phyloP scores from a whole-genome alignment of 2,888 invertebrate genomes.

The Drosophila rubida region DNA sequence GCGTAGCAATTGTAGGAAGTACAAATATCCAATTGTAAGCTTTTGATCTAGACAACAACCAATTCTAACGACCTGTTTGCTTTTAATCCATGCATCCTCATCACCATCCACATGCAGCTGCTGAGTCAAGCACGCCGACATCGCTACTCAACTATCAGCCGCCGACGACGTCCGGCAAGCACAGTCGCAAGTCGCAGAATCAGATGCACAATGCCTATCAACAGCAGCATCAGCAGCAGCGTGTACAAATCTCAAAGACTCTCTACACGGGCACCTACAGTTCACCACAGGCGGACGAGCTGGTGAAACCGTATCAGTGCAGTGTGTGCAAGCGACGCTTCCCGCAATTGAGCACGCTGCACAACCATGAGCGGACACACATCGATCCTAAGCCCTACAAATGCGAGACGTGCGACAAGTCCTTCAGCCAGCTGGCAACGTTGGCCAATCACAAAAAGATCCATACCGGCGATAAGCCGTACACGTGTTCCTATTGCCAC shows the following conservation, averaged over 20 bases:
- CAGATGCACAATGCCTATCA: constrained; percentile 77
- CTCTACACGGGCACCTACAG: constrained; percentile 82
- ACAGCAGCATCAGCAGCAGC: constrained; percentile 73
- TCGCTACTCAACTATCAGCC: constrained; percentile 82
- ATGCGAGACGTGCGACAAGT: constrained; percentile 82
- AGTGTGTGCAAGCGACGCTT: constrained; percentile 82
- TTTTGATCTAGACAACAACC: too few relatives aligned
- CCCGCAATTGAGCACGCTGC: constrained; percentile 82
- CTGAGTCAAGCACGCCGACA: constrained; percentile 80
- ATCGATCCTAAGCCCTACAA: constrained; percentile 83
- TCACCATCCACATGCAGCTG: constrained; percentile 43
- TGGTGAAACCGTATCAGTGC: constrained; percentile 82
- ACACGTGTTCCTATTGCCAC: constrained; percentile 82
- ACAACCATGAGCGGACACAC: constrained; percentile 83
- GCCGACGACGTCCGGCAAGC: constrained; percentile 60
- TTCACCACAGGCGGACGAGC: constrained; percentile 82
- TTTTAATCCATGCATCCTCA: constrained; percentile 13
- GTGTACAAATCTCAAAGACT: constrained; percentile 82
- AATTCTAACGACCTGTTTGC: constrained; percentile 31
- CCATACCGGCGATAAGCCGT: constrained; percentile 82
- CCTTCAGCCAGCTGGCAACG: constrained; percentile 82
- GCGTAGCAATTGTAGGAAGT: not conserved
- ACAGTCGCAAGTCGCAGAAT: constrained; percentile 67
- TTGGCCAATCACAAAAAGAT: constrained; percentile 83
- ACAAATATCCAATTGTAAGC: too few relatives aligned